Evolutionary conservation across 2,797 vertebrate species (phyloP), one percentile per base, ranked within the genome.

Genomic region (Hybognathus amarus): DNA sequence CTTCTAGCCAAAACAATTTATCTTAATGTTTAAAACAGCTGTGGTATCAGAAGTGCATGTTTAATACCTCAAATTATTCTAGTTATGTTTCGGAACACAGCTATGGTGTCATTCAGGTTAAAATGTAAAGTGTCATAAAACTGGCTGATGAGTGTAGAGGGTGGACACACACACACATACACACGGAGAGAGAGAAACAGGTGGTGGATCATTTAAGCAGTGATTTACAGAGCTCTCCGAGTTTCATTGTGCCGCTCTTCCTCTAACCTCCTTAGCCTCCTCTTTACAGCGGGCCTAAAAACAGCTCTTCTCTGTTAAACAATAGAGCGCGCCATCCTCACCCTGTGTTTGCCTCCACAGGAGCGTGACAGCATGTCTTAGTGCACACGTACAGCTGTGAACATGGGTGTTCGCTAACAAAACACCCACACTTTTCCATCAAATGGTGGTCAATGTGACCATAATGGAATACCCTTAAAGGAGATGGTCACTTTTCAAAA

Each of bases 131-230:
- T 12, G 11, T 73, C 64, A 87, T 30, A 45, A 71, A 80, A 71
- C 70, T 80, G 0, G 40, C 54, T 42, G 3, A 80, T 93, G 89
- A 92, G 89, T 90, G 90, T 91, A 92, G 90, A 90, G 83, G 64
- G 87, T 81, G 87, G 87, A 45, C 67, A 82, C 68, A 91, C 91
- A 70, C 27, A 30, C 38, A 40, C 42, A 50, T 52, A 63, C 40
- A 70, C 76, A 66, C n/a, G 33, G 38, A 67, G 17, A 47, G 15
- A 76, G 7, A 45, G 70, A 69, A n/a, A 90, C 94, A 94, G 93
- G 93, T 94, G 94, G 93, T 83, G 88, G 92, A 94, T 92, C 89
- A 47, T 89, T 94, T 93, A 93, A 42, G 47, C 42, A 67, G 89
- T 91, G 92, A 93, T 94, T 95, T 94, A 93, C 88, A 71, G 88